Evolutionary conservation across 2,888 invertebrate species (phyloP).

Genomic region (Macaria liturata): DNA sequence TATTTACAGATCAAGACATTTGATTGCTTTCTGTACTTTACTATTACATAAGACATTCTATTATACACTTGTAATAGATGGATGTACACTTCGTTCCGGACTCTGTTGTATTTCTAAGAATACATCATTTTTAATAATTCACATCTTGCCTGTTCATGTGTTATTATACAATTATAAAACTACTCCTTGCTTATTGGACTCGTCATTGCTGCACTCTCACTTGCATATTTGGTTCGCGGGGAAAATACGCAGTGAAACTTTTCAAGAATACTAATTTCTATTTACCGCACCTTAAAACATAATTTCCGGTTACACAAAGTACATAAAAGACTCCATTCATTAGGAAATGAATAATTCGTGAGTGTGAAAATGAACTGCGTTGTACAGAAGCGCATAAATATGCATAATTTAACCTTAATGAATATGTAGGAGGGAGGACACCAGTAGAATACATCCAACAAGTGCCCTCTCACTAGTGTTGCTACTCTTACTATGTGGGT

Average conservation of each 20-base stretch:
- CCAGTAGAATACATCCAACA: neutral
- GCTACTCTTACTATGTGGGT: too few species aligned
- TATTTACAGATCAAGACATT: conserved; percentile 35
- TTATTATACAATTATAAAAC: conserved; percentile 77
- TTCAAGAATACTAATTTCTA: too few species aligned
- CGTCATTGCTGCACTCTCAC: conserved; percentile 38
- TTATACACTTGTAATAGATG: conserved; percentile 60
- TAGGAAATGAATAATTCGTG: neutral
- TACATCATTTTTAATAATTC: conserved; percentile 77
- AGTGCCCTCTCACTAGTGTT: neutral
- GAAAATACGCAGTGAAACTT: too few species aligned
- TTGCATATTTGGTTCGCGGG: too few species aligned
- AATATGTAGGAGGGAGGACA: neutral
- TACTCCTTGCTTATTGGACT: conserved; percentile 60
- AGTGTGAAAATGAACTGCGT: neutral
- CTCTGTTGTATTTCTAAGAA: conserved; percentile 69
- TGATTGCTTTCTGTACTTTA: conserved; percentile 34
- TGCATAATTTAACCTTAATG: neutral
- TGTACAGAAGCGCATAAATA: conserved; percentile 1
- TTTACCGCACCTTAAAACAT: too few species aligned
- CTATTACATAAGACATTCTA: conserved; percentile 29
- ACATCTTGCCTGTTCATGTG: conserved; percentile 82
- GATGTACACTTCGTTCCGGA: conserved; percentile 58
- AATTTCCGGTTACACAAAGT: too few species aligned
- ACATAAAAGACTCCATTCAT: neutral